Evolutionary conservation across 2,888 invertebrate genomes (phyloP), one percentile per base, ranked within the genome.

Genomic region (Tetranychus piercei): DNA sequence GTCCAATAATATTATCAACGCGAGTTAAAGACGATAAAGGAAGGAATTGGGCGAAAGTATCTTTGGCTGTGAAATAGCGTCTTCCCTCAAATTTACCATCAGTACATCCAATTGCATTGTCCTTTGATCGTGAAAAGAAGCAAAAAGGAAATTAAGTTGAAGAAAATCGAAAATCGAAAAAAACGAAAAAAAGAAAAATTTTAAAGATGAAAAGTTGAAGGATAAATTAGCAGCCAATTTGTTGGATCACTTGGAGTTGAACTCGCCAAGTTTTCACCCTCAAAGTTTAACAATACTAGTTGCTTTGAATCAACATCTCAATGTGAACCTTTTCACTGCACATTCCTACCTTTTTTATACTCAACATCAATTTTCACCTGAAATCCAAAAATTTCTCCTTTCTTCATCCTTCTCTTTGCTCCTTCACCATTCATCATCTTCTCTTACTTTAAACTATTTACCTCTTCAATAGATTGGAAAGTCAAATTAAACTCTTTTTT

Each of bases 21-120:
- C 81, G 82, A 73, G 83, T 80, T 44, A 84, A 79, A 6, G 83
- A 82, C 71, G 81, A 75, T 5, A 83, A 79, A n/a, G 84, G 84
- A 18, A 84, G 81, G 67, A 84, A 81, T n/a, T 83, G 83, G 18
- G 84, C 83, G 79, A 83, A 82, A 64, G 81, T 81, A 55, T 81
- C 81, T 75, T 80, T 80, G 1, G 84, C 81, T 43, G 78, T 78
- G 78, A 84, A 84, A 75, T 84, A 79, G 66, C 82, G 80, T 67
- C 81, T 79, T 45, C 83, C 82, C 74, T 81, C 80, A 78, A 83
- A 84, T 75, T 82, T 82, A 7, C 84, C 84, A 55, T 83, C 84
- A 5, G 84, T 84, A n/a, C 82, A 81, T 15, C 84, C 84, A 65
- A 84, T 82, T 4, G 81, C 80, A 74, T 82, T 81, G 76, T 83